Base-by-base conservation (phyloP, 37 sponge, comb jelly and placozoan species). In the Cladorhizidae sp. region DNA sequence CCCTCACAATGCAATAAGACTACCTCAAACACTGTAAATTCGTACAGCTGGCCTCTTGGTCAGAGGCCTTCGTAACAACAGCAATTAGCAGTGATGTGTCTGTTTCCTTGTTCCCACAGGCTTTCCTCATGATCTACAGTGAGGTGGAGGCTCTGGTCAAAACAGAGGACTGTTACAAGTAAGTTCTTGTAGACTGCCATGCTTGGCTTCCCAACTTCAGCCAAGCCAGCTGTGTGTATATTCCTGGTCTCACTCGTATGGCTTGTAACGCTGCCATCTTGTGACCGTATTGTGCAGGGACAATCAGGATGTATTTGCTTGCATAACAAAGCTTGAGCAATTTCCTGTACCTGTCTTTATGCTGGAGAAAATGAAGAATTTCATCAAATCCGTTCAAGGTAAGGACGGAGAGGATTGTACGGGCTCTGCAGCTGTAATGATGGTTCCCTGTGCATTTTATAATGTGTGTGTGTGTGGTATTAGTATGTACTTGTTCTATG, bases 331-430 rank as follows among this genome's bases (percentile, higher is more conserved):
- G 42, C 79, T 93, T 1, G 83, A 93, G 68, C 74, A 75, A 18
- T 93, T 93, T 76, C 62, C 56, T 28, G 75, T 93, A n/a, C 93
- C 93, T 7, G 73, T 72, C 73, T 93, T 93, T 62, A 86, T 93
- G 83, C 42, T 88, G 39, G 80, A 85, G 15, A 93, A 93, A 42
- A 87, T 93, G 80, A 81, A 88, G 45, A 77, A 78, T 23, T 82
- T 85, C 78, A 87, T 93, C 74, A 72, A 57, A 26, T 85, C 86
- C 56, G 78, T 85, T 12, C 89, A 87, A 70, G 85, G 93, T 88
- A 59, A 74, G 88, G 40, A 3, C 17, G 14, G 6, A 8, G 49
- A 20, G 26, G 59, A 14, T 21, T 21, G 59, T 21, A 58, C 3
- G 59, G 17, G 59, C 59, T 14, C 3, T n/a, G n/a, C n/a, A n/a